Base-by-base conservation (phyloP, 1,140 invertebrate species). In the Drepana arcuata region DNA sequence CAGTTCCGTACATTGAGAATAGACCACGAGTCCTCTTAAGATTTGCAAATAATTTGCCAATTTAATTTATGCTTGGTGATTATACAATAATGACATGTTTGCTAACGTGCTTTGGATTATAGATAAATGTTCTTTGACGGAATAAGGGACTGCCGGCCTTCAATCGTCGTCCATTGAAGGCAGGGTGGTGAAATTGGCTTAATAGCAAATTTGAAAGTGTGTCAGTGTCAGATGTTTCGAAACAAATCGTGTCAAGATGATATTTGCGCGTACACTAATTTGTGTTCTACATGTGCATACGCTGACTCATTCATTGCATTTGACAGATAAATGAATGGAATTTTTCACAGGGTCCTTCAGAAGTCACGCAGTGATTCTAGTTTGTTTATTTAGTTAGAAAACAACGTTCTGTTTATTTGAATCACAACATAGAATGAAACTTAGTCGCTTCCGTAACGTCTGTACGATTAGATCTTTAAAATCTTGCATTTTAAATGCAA, bases 191-290 rank as follows among this genome's bases (percentile, higher is more conserved):
- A n/a, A n/a, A 51, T 54, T 51, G 45, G 38, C 44, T 46, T 25
- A 6, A 12, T 11, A 34, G 31, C 33, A 24, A 21, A 44, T 45
- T 54, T 40, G 48, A 60, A 60, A 77, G 68, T 74, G 45, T 74
- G 70, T 72, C 68, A 78, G 34, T 72, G 73, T 65, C 64, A 63
- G 3, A 26, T 25, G 39, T 77, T 63, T 65, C 53, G 33, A 44
- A 60, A 70, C n/a, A 9, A 59, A 62, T 48, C 60, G 36, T 63
- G 66, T 62, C 56, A 69, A 64, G 60, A 53, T 46, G 60, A 43
- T 31, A 46, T 38, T 29, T 18, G 38, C 34, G 51, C 46, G 33
- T 42, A 26, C 39, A n/a, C n/a, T n/a, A n/a, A n/a, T n/a, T n/a
- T n/a, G n/a, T n/a, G n/a, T n/a, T n/a, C n/a, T n/a, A n/a, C n/a